phyloP scores from a whole-genome alignment of 1,140 invertebrate species.

The Muscidifurax raptorellus region DNA sequence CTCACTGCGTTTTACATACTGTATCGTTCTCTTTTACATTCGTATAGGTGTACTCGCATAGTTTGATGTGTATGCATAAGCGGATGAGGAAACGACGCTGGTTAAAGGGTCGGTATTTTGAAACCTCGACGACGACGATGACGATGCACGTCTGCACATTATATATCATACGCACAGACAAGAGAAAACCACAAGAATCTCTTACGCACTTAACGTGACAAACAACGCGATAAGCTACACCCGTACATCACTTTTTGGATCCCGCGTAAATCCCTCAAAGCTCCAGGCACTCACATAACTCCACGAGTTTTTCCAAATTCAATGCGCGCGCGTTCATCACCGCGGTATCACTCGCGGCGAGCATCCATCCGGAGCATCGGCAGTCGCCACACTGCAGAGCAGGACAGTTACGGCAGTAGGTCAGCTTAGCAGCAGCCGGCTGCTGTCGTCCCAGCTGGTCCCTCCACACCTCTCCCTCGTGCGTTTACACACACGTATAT shows the following conservation, averaged over 20 bases:
- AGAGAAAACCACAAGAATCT: constrained; percentile 11
- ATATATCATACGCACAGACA: neutral
- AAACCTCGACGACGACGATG: neutral
- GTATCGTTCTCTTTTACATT: neutral
- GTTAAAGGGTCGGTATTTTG: neutral
- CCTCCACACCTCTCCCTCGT: neutral
- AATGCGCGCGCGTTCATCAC: neutral
- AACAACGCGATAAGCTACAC: neutral
- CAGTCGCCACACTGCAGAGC: neutral
- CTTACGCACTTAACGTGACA: neutral
- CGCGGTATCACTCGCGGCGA: neutral
- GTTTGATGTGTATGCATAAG: neutral
- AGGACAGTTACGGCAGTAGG: constrained; percentile 12
- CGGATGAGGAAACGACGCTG: neutral
- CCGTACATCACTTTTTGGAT: too few species aligned
- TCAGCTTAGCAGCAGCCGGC: neutral
- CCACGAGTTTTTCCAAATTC: too few species aligned
- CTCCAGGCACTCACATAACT: neutral
- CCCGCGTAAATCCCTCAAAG: neutral
- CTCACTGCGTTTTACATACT: neutral
- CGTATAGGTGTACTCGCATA: neutral
- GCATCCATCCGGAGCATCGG: neutral
- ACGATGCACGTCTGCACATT: neutral
- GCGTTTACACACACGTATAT: neutral
- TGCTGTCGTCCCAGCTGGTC: neutral